These are phyloP conservation scores for Triops cancriformis DNA, from an alignment of 1,140 invertebrate genomes.

Conservation along the genomic window DNA sequence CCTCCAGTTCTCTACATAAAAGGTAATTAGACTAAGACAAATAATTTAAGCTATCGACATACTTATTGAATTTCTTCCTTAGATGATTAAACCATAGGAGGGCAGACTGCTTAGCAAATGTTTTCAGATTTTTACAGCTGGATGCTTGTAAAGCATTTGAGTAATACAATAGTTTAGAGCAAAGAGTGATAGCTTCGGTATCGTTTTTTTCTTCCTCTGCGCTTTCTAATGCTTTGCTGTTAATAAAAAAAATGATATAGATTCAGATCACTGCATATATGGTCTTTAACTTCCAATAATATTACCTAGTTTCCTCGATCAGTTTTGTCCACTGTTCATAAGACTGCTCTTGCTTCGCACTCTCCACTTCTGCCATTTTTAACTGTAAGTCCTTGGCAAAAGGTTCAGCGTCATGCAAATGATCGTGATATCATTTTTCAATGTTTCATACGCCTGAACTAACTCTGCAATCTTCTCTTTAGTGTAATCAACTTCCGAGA, in stretches of 20 bases:
- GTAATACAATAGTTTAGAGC: slow-evolving; percentile 53
- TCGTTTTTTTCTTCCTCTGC: slow-evolving; percentile 51
- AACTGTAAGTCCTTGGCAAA: slow-evolving; percentile 50
- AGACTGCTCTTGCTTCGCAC: slow-evolving; percentile 39
- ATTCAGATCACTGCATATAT: slow-evolving; percentile 23
- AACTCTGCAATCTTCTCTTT: slow-evolving; percentile 24
- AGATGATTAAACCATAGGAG: slow-evolving; percentile 75
- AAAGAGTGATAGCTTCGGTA: slow-evolving; percentile 54
- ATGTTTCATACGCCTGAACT: slow-evolving; percentile 5
- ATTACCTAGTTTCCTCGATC: slow-evolving; percentile 42
- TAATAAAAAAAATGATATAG: slow-evolving; percentile 36
- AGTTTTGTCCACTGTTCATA: slow-evolving; percentile 34
- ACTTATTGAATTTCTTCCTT: slow-evolving; percentile 67
- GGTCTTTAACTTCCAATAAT: slow-evolving; percentile 44
- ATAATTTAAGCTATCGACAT: slow-evolving; percentile 27
- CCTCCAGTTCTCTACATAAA: slow-evolving; percentile 61
- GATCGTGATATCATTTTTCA: slow-evolving; percentile 16
- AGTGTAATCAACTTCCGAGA: slow-evolving; percentile 18
- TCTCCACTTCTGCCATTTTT: slow-evolving; percentile 49
- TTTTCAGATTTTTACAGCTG: slow-evolving; percentile 50
- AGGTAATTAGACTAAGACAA: slow-evolving; percentile 33
- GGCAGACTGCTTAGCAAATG: slow-evolving; percentile 54
- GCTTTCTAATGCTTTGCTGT: slow-evolving; percentile 50
- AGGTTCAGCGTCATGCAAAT: slow-evolving; percentile 49
- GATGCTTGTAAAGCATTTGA: slow-evolving; percentile 49